Conservation (phyloP, 2,113 vertebrate species). For the Myxocyprinus asiaticus region DNA sequence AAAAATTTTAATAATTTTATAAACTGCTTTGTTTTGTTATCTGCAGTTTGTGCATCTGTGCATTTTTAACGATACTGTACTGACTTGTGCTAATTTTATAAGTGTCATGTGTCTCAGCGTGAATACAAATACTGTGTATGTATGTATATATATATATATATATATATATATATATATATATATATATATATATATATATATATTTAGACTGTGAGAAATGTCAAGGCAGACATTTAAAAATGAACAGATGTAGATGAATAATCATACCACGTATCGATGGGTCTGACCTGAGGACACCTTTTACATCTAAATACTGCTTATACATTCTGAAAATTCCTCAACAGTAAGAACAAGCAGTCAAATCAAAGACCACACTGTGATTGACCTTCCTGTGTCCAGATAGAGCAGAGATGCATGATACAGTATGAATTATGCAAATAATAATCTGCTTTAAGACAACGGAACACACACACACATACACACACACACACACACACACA, state of each 20-base stretch:
- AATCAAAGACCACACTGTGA: conserved; percentile 21
- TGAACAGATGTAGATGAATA: neutral
- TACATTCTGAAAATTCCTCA: conserved; percentile 38
- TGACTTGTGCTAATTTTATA: neutral
- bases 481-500: neutral
- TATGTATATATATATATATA: neutral
- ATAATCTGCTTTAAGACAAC: conserved; percentile 48
- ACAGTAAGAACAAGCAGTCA: conserved; percentile 3
- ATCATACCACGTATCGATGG: conserved; percentile 22
- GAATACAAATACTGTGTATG: no score
- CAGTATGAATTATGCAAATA: conserved; percentile 51
- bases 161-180: neutral
- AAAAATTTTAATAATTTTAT: no score
- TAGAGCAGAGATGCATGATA: conserved; percentile 17
- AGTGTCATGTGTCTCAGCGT: neutral
- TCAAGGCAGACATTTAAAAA: conserved; percentile 1
- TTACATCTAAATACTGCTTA: conserved; percentile 40
- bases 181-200: neutral
- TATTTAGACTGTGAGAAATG: neutral
- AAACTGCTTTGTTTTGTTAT: no score
- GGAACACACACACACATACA: neutral
- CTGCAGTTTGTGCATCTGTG: no score
- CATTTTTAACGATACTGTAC: neutral
- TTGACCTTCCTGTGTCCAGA: conserved; percentile 48
- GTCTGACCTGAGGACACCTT: conserved; percentile 18